A percentile compares a stretch with the other conserved stretches of the same genome.
phyloP scores from a whole-genome alignment of 2,888 invertebrate genomes.

The Parnassius smintheus region DNA sequence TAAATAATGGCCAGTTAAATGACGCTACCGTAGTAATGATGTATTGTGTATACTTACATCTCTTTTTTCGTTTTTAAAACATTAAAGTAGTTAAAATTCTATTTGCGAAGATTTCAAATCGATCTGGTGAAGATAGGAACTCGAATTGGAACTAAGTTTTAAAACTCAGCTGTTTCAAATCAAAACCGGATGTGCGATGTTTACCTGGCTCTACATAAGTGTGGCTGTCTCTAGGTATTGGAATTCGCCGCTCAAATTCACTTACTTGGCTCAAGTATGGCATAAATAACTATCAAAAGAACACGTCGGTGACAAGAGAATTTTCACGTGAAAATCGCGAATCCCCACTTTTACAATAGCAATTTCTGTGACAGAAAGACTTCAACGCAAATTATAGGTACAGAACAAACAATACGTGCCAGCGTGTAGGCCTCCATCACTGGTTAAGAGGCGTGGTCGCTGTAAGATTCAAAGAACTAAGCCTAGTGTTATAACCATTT shows the following conservation, averaged over 20 bases:
- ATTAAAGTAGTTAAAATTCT: no score
- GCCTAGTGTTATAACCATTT: conserved; percentile 9
- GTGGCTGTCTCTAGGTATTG: neutral
- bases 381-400: conserved; percentile 24
- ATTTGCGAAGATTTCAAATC: no score
- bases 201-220: neutral
- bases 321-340: conserved; percentile 2
- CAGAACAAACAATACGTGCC: neutral
- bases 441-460: conserved; percentile 22
- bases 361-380: conserved; percentile 22
- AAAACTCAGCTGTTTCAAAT: conserved; percentile 3
- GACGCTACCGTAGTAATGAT: no score
- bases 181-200: conserved; percentile 20
- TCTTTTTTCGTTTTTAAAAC: no score
- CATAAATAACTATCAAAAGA: neutral
- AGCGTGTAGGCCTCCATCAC: conserved; percentile 4
- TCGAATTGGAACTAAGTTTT: neutral
- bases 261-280: neutral
- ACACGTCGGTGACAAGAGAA: neutral
- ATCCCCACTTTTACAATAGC: conserved; percentile 17
- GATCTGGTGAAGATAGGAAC: neutral
- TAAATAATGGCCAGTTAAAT: no score
- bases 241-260: neutral
- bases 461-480: neutral
- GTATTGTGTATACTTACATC: no score